A percentile compares a stretch with the other conserved stretches of the same genome.
Conservation (phyloP, 1,140 invertebrate genomes). For the Gryllus bimaculatus region DNA sequence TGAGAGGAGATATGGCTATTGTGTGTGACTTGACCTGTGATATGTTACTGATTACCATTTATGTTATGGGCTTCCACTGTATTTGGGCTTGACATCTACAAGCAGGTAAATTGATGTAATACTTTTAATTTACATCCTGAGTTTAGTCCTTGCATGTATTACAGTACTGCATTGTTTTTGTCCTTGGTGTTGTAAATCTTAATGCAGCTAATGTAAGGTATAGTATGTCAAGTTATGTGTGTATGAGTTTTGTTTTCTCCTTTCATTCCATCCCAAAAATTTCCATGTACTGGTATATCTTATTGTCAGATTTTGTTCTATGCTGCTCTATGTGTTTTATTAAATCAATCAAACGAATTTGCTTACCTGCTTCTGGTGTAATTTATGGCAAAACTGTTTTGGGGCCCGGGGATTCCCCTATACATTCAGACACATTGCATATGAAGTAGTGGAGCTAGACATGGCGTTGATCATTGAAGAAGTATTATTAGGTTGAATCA, state of each 20-base stretch:
- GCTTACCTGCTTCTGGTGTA: background rate
- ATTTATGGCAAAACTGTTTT: background rate
- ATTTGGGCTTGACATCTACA: background rate
- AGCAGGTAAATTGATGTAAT: background rate
- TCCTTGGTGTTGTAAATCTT: conserved; percentile 1
- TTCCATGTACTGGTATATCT: background rate
- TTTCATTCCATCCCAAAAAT: background rate
- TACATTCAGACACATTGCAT: background rate
- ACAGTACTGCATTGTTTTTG: background rate
- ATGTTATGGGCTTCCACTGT: background rate
- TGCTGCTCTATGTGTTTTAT: background rate
- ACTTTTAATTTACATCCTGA: background rate
- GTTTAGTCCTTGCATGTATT: background rate
- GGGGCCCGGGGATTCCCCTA: background rate
- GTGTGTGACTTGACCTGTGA: background rate
- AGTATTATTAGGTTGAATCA: background rate
- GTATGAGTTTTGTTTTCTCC: background rate
- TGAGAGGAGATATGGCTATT: background rate
- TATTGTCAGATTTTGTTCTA: background rate
- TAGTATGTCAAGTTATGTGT: background rate
- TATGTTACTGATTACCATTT: background rate
- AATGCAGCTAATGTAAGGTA: background rate
- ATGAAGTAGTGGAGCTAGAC: background rate
- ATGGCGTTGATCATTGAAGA: background rate
- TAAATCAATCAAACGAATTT: background rate